These are phyloP conservation scores for Sorex maritimensis DNA, from an alignment of 2,797 vertebrate genomes.

Conservation along the genomic window DNA sequence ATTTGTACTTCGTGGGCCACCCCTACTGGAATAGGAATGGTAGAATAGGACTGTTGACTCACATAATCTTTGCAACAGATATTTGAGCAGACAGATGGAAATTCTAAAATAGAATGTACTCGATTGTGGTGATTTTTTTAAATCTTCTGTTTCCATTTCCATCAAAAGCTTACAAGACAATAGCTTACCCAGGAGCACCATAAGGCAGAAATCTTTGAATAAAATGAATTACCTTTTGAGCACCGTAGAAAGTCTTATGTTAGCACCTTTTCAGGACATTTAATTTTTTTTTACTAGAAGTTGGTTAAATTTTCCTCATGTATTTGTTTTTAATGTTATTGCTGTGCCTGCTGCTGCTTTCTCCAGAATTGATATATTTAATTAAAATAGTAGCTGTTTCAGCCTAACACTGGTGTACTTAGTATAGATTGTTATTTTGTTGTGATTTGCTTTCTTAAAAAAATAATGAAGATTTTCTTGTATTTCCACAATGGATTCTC, in stretches of 20 bases:
- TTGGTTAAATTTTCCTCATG: slow-evolving; percentile 57
- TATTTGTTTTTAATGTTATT: slow-evolving; percentile 69
- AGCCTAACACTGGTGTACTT: slow-evolving; percentile 39
- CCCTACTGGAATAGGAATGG: not conserved
- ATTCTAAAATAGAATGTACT: not conserved
- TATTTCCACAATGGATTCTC: slow-evolving; percentile 47
- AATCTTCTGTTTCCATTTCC: not conserved
- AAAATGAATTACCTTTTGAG: not conserved
- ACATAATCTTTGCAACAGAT: not conserved
- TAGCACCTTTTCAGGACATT: slow-evolving; percentile 6
- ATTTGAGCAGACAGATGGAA: not conserved
- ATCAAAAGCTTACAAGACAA: not conserved
- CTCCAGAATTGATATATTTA: slow-evolving; percentile 74
- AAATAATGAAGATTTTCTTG: not conserved
- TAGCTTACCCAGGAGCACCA: not conserved
- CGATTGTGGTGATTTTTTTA: not conserved
- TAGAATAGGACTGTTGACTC: not conserved
- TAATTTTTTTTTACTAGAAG: slow-evolving; percentile 40
- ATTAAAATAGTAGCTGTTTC: slow-evolving; percentile 74
- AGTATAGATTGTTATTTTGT: slow-evolving; percentile 72
- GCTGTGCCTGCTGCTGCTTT: slow-evolving; percentile 13
- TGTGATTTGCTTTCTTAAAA: slow-evolving; percentile 54
- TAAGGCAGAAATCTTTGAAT: not conserved
- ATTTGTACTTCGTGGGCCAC: not conserved
- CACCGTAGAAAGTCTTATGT: not conserved